Percentiles rank a stretch among this genome's conserved stretches.
Conservation (phyloP, 2,797 vertebrate species). For the Masticophis lateralis region DNA sequence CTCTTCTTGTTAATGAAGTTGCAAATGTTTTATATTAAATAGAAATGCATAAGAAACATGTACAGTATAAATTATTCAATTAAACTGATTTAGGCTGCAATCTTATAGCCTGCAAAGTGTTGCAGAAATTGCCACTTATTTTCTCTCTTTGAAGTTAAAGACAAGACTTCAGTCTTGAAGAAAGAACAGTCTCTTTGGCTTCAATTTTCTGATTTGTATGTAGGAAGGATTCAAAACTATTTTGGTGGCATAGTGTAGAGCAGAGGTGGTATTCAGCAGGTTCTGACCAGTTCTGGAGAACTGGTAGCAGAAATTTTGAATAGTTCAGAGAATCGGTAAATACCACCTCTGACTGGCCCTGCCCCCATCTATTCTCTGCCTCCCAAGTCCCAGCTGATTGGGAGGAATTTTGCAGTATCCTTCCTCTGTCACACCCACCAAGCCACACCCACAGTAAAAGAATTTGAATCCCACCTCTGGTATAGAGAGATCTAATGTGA, state of each 20-base stretch:
- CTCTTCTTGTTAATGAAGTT: neutral
- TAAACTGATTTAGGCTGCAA: neutral
- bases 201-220: neutral
- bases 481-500: neutral
- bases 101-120: neutral
- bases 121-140: neutral
- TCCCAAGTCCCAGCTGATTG: no score
- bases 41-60: neutral
- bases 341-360: no score
- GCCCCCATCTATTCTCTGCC: no score
- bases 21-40: neutral
- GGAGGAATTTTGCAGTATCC: no score
- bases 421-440: no score
- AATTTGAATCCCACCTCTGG: no score
- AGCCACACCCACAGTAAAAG: no score
- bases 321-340: no score
- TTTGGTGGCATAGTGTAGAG: neutral
- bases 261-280: no score
- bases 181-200: neutral
- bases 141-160: neutral
- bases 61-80: neutral
- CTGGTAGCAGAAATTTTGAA: no score
- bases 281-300: no score
- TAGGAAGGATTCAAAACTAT: neutral
- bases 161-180: neutral